Conservation (phyloP, 1,140 invertebrate species). For the Heterodera schachtii region DNA sequence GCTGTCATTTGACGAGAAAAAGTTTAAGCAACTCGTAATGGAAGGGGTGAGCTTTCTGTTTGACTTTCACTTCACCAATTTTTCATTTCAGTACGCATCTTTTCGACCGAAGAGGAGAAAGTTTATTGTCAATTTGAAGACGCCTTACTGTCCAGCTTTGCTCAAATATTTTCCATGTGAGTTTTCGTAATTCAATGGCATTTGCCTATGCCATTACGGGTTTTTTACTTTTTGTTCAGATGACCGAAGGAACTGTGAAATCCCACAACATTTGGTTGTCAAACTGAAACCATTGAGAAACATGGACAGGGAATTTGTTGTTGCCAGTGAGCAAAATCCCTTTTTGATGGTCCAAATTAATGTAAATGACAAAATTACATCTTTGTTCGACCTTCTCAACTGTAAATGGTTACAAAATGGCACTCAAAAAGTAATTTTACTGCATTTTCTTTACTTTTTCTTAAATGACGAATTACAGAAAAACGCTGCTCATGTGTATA, state of each 20-base stretch:
- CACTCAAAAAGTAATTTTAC: not conserved
- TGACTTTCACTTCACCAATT: not conserved
- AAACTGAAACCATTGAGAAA: slow-evolving; percentile 39
- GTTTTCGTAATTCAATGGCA: not conserved
- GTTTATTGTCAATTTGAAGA: slow-evolving; percentile 41
- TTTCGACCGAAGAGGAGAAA: slow-evolving; percentile 44
- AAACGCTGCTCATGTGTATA: not conserved
- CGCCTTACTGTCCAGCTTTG: slow-evolving; percentile 52
- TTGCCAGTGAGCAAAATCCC: slow-evolving; percentile 55
- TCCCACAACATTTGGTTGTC: slow-evolving; percentile 39
- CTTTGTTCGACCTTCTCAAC: slow-evolving; percentile 47
- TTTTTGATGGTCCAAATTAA: slow-evolving; percentile 40
- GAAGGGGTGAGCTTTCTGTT: slow-evolving; percentile 30
- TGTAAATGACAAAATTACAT: slow-evolving; percentile 44
- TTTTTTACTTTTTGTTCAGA: slow-evolving; percentile 31
- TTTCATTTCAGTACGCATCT: not conserved
- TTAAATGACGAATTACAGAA: not conserved
- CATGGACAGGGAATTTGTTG: slow-evolving; percentile 45
- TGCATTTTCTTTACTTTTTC: too few relatives aligned
- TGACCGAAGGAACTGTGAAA: slow-evolving; percentile 43
- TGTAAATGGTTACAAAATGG: slow-evolving; percentile 32
- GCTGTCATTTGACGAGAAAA: slow-evolving; percentile 34
- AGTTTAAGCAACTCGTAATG: slow-evolving; percentile 40
- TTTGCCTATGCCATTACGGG: not conserved
- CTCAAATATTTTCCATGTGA: slow-evolving; percentile 52